These are phyloP conservation scores for Poeciliopsis retropinna DNA, from an alignment of 2,113 vertebrate species.

Conservation along the genomic window DNA sequence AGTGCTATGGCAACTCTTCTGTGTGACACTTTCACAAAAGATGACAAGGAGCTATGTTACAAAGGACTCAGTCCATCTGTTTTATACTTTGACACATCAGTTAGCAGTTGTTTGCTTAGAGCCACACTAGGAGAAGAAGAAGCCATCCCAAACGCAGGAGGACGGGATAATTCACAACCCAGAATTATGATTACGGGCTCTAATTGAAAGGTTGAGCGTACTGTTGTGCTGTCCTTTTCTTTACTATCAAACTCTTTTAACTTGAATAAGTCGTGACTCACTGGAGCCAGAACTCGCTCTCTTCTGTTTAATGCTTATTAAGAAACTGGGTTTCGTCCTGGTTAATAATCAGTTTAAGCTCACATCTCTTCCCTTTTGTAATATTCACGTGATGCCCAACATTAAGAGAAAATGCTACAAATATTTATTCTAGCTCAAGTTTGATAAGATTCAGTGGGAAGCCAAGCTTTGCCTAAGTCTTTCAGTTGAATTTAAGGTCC, in stretches of 20 bases:
- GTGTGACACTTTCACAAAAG: constrained; percentile 52
- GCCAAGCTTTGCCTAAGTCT: neutral
- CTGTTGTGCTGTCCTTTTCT: constrained; percentile 41
- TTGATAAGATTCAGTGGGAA: neutral
- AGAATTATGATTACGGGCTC: constrained; percentile 70
- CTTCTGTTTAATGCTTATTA: constrained; percentile 36
- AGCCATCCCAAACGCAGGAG: constrained; percentile 63
- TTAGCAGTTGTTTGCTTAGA: constrained; percentile 57
- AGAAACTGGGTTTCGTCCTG: constrained; percentile 27
- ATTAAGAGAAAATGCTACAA: too few relatives aligned
- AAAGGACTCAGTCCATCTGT: constrained; percentile 43
- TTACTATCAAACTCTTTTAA: constrained; percentile 45
- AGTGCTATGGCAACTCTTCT: constrained; percentile 49
- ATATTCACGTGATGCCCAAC: neutral
- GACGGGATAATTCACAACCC: constrained; percentile 42
- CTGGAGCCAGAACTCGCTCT: constrained; percentile 53
- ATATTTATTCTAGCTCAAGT: neutral
- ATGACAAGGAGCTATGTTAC: constrained; percentile 49
- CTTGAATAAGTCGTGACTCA: constrained; percentile 37
- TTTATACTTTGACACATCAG: constrained; percentile 49
- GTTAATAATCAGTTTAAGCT: constrained; percentile 16
- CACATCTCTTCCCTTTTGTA: constrained; percentile 1
- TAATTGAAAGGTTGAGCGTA: constrained; percentile 69
- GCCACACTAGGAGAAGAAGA: constrained; percentile 57
- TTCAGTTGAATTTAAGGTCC: too few relatives aligned